Percentiles rank a stretch among this genome's conserved stretches.
phyloP scores from a whole-genome alignment of 2,113 vertebrate species.

The Platanista minor region DNA sequence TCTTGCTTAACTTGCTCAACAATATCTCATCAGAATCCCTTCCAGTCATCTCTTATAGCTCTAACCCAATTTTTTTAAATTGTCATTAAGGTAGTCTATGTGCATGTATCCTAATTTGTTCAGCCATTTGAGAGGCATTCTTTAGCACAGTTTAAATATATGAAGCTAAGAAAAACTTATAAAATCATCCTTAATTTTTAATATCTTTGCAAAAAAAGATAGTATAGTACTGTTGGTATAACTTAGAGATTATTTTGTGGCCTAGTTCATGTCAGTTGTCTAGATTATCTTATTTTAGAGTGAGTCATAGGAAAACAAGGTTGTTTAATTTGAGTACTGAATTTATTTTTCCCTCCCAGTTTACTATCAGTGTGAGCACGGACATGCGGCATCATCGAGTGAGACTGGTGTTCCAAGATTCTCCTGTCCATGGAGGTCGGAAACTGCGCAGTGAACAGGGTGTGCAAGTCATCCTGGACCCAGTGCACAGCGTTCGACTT shows the following conservation, averaged over 20 bases:
- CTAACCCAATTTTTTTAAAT: neutral
- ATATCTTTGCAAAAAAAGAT: neutral
- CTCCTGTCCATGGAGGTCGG: conserved; percentile 86
- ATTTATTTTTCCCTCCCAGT: conserved; percentile 80
- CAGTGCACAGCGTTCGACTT: conserved; percentile 93
- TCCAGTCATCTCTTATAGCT: neutral
- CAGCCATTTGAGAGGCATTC: neutral
- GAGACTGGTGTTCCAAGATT: conserved; percentile 93
- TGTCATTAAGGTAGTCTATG: neutral
- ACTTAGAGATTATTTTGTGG: neutral
- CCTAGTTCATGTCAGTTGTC: neutral
- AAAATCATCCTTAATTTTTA: neutral
- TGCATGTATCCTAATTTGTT: neutral
- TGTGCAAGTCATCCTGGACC: conserved; percentile 93
- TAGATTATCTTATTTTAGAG: neutral
- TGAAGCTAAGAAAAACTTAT: neutral
- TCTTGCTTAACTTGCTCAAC: conserved; percentile 2
- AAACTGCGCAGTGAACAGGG: conserved; percentile 89
- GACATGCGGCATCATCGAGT: conserved; percentile 98
- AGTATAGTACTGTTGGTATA: neutral
- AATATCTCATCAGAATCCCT: neutral
- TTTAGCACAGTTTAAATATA: conserved; percentile 17
- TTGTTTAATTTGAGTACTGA: neutral
- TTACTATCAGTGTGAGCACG: conserved; percentile 94
- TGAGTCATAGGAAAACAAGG: neutral